These are phyloP conservation scores for Nymphalis urticae DNA, from an alignment of 2,888 invertebrate species.

Conservation along the genomic window DNA sequence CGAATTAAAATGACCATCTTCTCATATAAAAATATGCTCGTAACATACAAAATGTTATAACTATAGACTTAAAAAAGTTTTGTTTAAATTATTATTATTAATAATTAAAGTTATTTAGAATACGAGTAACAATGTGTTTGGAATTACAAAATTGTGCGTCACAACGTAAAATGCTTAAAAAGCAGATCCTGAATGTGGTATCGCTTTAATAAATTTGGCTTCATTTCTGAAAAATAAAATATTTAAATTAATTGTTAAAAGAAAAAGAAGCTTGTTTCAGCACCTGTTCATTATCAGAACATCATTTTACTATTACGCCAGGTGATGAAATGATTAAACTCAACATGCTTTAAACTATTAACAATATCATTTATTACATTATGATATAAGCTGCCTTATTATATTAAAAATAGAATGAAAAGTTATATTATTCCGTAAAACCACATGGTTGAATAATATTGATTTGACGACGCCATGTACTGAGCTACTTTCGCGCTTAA, in stretches of 20 bases:
- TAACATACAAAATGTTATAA: slow-evolving; percentile 31
- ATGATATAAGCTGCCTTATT: not conserved
- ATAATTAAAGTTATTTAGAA: slow-evolving; percentile 27
- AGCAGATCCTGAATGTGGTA: slow-evolving; percentile 61
- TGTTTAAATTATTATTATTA: slow-evolving; percentile 22
- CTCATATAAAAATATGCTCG: slow-evolving; percentile 46
- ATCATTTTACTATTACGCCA: not conserved
- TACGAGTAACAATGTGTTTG: slow-evolving; percentile 36
- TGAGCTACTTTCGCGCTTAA: slow-evolving; percentile 51
- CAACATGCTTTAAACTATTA: not conserved
- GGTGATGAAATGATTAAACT: not conserved
- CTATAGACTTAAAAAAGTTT: slow-evolving; percentile 27
- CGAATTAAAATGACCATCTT: slow-evolving; percentile 48
- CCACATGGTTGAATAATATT: slow-evolving; percentile 60
- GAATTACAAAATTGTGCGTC: slow-evolving; percentile 58
- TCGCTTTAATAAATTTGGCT: slow-evolving; percentile 62
- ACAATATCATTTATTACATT: not conserved
- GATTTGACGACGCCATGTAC: slow-evolving; percentile 62
- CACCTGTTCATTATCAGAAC: not conserved
- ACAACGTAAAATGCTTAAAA: slow-evolving; percentile 69
- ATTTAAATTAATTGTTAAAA: not conserved
- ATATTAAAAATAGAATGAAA: not conserved
- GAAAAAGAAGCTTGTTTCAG: not conserved
- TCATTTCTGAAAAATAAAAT: slow-evolving; percentile 70
- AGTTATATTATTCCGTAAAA: slow-evolving; percentile 12